These are phyloP conservation scores for Prinia subflava DNA, from an alignment of 2,113 vertebrate genomes.

Conservation along the genomic window DNA sequence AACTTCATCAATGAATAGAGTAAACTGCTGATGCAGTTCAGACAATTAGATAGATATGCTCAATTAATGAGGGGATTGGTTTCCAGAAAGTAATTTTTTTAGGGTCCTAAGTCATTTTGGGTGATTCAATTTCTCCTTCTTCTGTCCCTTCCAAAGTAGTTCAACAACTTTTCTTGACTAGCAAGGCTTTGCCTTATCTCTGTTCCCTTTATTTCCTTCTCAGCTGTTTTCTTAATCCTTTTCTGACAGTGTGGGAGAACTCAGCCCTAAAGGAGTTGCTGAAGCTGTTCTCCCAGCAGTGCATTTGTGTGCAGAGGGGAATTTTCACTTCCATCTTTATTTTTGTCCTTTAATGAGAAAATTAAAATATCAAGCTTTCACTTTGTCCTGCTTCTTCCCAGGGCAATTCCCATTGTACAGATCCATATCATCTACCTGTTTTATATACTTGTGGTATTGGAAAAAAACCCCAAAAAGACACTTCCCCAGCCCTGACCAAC, in stretches of 20 bases:
- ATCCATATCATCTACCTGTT: not conserved
- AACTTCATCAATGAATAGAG: not conserved
- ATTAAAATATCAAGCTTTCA: not conserved
- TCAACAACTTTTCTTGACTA: not conserved
- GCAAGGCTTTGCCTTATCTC: not conserved
- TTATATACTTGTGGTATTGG: not conserved
- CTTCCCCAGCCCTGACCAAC: rapidly evolving
- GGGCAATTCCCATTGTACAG: not conserved
- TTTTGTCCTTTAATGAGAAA: not conserved
- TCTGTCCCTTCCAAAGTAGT: not conserved
- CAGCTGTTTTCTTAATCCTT: not conserved
- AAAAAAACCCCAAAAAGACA: no score
- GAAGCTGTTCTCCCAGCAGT: not conserved
- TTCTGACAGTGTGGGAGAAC: not conserved
- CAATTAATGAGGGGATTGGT: not conserved
- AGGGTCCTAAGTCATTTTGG: not conserved
- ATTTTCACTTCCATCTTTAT: not conserved
- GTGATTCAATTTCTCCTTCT: not conserved
- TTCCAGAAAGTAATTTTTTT: not conserved
- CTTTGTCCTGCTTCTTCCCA: not conserved
- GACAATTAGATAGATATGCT: not conserved
- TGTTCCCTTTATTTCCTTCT: not conserved
- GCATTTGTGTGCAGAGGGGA: not conserved
- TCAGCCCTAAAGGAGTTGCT: not conserved
- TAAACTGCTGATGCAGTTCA: not conserved